Conservation (phyloP, 2,113 vertebrate species). For the Perca fluviatilis region DNA sequence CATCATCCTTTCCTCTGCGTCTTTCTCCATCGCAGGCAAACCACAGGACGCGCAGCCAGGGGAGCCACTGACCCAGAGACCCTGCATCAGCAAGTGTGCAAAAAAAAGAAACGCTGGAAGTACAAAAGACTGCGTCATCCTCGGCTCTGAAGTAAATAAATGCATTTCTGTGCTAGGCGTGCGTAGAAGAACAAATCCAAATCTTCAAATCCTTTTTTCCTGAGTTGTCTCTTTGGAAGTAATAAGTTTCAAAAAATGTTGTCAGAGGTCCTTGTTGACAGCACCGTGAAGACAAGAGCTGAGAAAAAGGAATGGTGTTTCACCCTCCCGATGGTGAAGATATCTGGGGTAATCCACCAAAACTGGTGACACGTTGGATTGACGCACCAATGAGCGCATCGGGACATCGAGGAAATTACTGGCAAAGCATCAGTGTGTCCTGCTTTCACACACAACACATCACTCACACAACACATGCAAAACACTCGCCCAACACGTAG, state of each 20-base stretch:
- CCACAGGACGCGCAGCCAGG: slow-evolving; percentile 84
- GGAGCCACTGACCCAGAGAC: slow-evolving; percentile 51
- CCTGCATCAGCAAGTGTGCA: slow-evolving; percentile 55
- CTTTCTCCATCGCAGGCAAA: slow-evolving; percentile 77
- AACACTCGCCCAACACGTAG: slow-evolving; percentile 18
- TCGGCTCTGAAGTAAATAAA: not conserved
- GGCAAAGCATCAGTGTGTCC: slow-evolving; percentile 52
- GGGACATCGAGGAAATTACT: slow-evolving; percentile 68
- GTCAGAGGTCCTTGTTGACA: slow-evolving; percentile 44
- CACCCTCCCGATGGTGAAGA: slow-evolving; percentile 68
- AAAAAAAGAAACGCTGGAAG: slow-evolving; percentile 61
- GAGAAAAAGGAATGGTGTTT: slow-evolving; percentile 63
- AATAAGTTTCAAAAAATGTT: slow-evolving; percentile 23
- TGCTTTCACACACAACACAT: slow-evolving; percentile 38
- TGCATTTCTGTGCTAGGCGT: slow-evolving; percentile 49
- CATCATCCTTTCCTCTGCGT: slow-evolving; percentile 85
- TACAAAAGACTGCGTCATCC: slow-evolving; percentile 37
- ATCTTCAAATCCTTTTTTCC: slow-evolving; percentile 10
- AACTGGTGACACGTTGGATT: slow-evolving; percentile 84
- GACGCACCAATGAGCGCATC: slow-evolving; percentile 85
- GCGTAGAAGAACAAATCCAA: slow-evolving; percentile 16
- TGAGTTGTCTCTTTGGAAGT: slow-evolving; percentile 35
- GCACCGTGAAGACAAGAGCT: slow-evolving; percentile 42
- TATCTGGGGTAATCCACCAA: slow-evolving; percentile 86
- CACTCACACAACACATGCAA: slow-evolving; percentile 30